A percentile compares a stretch with the other conserved stretches of the same genome.
Evolutionary conservation across 2,113 vertebrate genomes (phyloP).

Genomic region (Oenanthe melanoleuca): DNA sequence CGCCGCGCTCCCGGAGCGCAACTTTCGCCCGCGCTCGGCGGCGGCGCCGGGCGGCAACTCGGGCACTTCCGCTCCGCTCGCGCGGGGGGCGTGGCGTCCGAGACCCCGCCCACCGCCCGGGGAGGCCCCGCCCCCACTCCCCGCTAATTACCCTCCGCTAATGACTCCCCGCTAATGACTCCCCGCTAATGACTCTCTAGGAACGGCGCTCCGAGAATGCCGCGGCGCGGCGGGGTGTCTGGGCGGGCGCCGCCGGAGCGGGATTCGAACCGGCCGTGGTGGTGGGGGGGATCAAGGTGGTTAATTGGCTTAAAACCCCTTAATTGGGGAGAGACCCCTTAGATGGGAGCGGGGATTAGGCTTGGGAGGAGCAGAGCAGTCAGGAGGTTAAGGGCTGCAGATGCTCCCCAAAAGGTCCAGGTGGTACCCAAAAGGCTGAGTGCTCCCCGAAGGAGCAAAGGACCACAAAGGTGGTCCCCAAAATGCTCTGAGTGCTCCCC

Average conservation of each 20-base stretch:
- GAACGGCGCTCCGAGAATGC: not conserved
- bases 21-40: slow-evolving; percentile 52
- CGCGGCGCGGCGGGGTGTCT: too few relatives aligned
- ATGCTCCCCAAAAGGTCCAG: not conserved
- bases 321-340: too few relatives aligned
- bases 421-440: not conserved
- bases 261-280: not conserved
- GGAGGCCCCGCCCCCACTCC: not conserved
- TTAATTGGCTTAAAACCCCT: not conserved
- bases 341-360: rapidly evolving
- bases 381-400: not conserved
- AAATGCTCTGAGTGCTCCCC: not conserved
- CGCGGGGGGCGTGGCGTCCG: not conserved
- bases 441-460: too few relatives aligned
- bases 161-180: not conserved
- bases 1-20: slow-evolving; percentile 24
- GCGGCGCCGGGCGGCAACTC: slow-evolving; percentile 63
- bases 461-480: not conserved
- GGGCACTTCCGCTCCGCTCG: slow-evolving; percentile 73
- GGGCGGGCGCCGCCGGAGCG: not conserved
- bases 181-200: not conserved
- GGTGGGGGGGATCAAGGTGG: not conserved
- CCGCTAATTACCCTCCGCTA: not conserved
- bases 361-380: not conserved
- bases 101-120: not conserved